A percentile compares a stretch with the other conserved stretches of the same genome.
Conservation (phyloP, 2,113 vertebrate species). For the Trichechus manatus region DNA sequence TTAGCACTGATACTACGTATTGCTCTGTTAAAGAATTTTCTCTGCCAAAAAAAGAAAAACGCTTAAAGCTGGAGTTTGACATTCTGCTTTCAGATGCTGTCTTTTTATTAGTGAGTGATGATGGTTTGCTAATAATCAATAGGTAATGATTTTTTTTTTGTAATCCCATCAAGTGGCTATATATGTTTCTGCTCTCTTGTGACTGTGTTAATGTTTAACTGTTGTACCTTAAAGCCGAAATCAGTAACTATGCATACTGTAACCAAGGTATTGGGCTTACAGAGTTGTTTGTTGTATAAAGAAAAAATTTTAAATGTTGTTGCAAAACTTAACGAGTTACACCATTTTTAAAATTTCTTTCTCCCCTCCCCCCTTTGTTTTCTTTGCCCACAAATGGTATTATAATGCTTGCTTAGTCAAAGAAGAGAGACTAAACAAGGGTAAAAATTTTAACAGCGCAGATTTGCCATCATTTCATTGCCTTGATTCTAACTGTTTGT, state of each 20-base stretch:
- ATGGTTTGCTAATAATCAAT: conserved; percentile 90
- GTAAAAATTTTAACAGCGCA: conserved; percentile 93
- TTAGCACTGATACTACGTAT: conserved; percentile 97
- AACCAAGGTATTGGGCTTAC: conserved; percentile 94
- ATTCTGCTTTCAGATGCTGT: conserved; percentile 96
- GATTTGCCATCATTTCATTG: conserved; percentile 99
- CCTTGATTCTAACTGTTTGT: conserved; percentile 98
- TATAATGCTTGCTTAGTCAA: conserved; percentile 91
- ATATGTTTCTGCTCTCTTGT: conserved; percentile 88
- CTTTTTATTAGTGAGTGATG: conserved; percentile 92
- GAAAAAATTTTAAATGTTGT: conserved; percentile 93
- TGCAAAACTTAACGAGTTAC: conserved; percentile 91
- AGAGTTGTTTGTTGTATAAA: conserved; percentile 91
- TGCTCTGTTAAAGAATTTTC: conserved; percentile 95
- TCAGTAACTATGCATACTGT: conserved; percentile 99
- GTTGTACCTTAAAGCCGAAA: conserved; percentile 93
- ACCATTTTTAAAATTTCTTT: conserved; percentile 87
- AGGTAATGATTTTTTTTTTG: conserved; percentile 89
- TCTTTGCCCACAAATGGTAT: conserved; percentile 95
- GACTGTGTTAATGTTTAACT: conserved; percentile 92
- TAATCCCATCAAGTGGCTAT: conserved; percentile 89
- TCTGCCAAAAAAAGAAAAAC: conserved; percentile 96
- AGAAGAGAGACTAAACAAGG: conserved; percentile 88
- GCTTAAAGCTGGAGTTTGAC: conserved; percentile 98
- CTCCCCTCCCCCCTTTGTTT: conserved; percentile 56